Base-by-base conservation (phyloP, 2,797 vertebrate species). In the Pithecia hirsuta region DNA sequence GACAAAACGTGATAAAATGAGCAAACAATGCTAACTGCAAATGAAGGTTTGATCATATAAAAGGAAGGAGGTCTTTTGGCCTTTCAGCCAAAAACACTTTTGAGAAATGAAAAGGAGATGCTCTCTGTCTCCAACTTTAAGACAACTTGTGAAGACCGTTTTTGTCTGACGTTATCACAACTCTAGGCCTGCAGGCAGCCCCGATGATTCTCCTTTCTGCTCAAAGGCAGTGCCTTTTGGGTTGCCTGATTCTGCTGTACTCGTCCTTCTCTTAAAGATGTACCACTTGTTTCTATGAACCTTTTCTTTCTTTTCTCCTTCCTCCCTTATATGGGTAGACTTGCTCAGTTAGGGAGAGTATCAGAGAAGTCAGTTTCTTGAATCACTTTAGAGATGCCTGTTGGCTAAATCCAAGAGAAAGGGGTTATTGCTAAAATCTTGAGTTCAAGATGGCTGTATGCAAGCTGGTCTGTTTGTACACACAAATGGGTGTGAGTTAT, bases 1-100 rank as follows among this genome's bases (percentile, higher is more conserved):
- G 46, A 41, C 24, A 83, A 83, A 97, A 79, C 2, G 46, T n/a
- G 57, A 96, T 50, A 93, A 97, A 88, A 46, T 2, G 95, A 90
- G 24, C 57, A 97, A 97, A 52, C 10, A 59, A 30, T 30, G 36
- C 10, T n/a, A 64, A 36, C 26, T 52, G 91, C 72, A 97, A 80
- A 89, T 76, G 30, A 80, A 33, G 26, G 2, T 50, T 94, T 89
- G 72, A 70, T 92, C 92, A 81, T 91, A 17, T 0, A 1, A 90
- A 4, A n/a, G 39, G 22, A 78, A 96, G 70, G 91, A 74, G 61
- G 95, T 79, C 24, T 39, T 89, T 94, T 84, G 61, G 24, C 50
- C 5, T 59, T 39, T 91, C 28, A 94, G 28, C n/a, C 79, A 96
- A 52, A 57, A 4, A 0, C 1, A 1, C 78, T 95, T 97, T 70